Evolutionary conservation across 2,113 vertebrate species (phyloP).

Genomic region (Petroica traversi): DNA sequence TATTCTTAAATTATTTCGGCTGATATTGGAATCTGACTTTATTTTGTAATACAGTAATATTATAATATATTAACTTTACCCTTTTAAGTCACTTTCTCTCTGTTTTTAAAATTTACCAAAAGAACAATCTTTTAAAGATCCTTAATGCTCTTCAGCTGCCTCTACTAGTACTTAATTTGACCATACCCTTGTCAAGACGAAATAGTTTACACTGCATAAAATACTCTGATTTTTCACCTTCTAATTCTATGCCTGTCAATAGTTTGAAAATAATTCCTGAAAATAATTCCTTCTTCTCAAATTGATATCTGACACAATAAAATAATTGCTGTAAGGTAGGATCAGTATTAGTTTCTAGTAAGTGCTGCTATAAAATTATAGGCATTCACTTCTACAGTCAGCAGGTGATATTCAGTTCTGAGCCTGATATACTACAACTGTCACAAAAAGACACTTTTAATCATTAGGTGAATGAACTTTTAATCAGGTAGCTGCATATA

Average conservation of each 20-base stretch:
- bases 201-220: not conserved
- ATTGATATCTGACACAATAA: constrained; percentile 26
- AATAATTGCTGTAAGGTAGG: constrained; percentile 31
- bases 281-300: constrained; percentile 30
- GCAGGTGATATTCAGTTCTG: constrained; percentile 44
- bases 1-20: not conserved
- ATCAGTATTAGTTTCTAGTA: constrained; percentile 19
- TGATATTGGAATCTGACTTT: not conserved
- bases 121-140: not conserved
- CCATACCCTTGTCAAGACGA: not conserved
- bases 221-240: not conserved
- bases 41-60: not conserved
- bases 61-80: not conserved
- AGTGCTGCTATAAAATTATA: constrained; percentile 11
- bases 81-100: not conserved
- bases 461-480: constrained; percentile 59
- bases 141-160: not conserved
- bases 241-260: not conserved
- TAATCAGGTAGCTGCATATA: constrained; percentile 63
- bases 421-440: constrained; percentile 16
- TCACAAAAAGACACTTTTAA: constrained; percentile 40
- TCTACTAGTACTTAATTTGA: not conserved
- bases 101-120: not conserved
- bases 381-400: constrained; percentile 44
- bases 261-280: not conserved